Evolutionary conservation across 2,113 vertebrate species (phyloP), one percentile per base, ranked within the genome.

Genomic region (Callionymus lyra): DNA sequence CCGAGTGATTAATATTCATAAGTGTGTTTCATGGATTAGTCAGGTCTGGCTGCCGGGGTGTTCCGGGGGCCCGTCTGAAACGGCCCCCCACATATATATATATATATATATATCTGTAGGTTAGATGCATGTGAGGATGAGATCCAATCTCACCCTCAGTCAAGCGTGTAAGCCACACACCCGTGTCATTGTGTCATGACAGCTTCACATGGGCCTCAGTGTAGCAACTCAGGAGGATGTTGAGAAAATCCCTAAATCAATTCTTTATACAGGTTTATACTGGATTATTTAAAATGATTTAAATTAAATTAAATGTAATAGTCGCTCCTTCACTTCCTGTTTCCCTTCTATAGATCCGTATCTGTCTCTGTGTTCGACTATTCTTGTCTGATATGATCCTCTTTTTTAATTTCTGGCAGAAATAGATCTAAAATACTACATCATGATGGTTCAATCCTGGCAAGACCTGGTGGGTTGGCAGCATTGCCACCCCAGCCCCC

Each of bases 101-200:
- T n/a, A n/a, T n/a, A 8, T 27, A 4, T 27, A 27, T 8, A 27
- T 27, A 27, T 45, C 21, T 53, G 33, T 6, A 21, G 41, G 31
- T 21, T 39, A 34, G 51, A 34, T 13, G 4, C 11, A 6, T 16
- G 19, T 50, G 35, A 49, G 41, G 37, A 48, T 40, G 18, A 44
- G 46, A 58, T 16, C 16, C 21, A 54, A 45, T 62, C 42, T 58
- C 33, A 47, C 51, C 33, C 19, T 68, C 66, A 71, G 63, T 33
- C 58, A 50, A 47, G 19, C 51, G 19, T 53, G 47, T 44, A 38
- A 52, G 19, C 44, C 68, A 76, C 59, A 63, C 53, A 41, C 6
- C 34, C 50, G 46, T 27, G 51, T 31, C 45, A 38, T 9, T 13
- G 12, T n/a, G 34, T 6, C 34, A 34, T 1, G 11, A 15, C 56